Percentiles rank a stretch among this genome's conserved stretches.
Evolutionary conservation across 2,113 vertebrate species (phyloP).

Genomic region (Misgurnus mizolepis): DNA sequence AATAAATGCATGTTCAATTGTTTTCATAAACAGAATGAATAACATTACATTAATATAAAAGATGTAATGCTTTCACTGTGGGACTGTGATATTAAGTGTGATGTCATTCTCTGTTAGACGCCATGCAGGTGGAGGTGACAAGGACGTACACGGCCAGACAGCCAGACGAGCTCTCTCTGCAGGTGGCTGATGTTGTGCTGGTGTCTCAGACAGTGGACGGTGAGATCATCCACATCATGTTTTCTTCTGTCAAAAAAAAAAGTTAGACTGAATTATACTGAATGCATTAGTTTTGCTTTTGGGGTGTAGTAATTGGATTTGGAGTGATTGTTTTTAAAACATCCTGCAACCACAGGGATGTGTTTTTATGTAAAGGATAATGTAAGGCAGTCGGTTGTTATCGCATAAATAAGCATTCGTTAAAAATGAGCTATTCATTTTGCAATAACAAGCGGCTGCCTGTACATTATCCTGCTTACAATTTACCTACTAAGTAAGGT

Average conservation of each 20-base stretch:
- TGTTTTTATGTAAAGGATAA: constrained; percentile 22
- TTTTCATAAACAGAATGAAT: neutral
- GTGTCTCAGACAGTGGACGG: constrained; percentile 85
- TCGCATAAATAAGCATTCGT: no score
- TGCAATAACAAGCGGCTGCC: no score
- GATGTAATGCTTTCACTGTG: neutral
- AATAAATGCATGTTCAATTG: neutral
- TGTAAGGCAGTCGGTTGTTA: no score
- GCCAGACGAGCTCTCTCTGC: constrained; percentile 91
- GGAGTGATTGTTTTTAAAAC: neutral
- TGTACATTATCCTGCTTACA: no score
- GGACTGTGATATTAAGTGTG: neutral
- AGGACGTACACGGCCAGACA: constrained; percentile 91
- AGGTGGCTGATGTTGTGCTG: constrained; percentile 93
- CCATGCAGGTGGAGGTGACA: constrained; percentile 88
- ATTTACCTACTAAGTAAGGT: no score
- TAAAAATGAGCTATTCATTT: no score
- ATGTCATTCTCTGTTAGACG: constrained; percentile 65
- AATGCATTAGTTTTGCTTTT: neutral
- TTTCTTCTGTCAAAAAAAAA: neutral
- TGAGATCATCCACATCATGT: neutral
- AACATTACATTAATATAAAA: neutral
- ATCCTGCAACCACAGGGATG: neutral
- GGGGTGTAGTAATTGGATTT: neutral
- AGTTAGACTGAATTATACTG: neutral